Base-by-base conservation (phyloP, 92 coral and sea anemone genomes). In the Palythoa grandis region DNA sequence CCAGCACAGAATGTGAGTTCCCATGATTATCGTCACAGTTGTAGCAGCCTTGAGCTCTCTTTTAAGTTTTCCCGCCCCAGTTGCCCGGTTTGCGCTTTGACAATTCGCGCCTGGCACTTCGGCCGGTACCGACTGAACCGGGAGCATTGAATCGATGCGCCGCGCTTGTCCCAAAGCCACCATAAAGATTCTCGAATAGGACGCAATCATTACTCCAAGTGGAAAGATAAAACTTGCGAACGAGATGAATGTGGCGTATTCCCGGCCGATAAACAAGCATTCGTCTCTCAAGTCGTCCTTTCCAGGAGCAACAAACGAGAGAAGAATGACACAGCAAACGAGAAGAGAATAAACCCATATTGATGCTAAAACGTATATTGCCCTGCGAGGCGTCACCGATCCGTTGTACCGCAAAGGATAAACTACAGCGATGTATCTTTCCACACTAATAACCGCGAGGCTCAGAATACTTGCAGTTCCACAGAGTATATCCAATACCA, bases 41-140 rank as follows among this genome's bases (percentile, higher is more conserved):
- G 95, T 96, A 1, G 98, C 98, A 10, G 95, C 98, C 61, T 94
- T 94, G 24, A 94, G 95, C 74, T 96, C 98, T 57, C 95, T 83
- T 38, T 83, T 93, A 52, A 95, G 43, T 35, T 70, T 86, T n/a
- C 69, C 74, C 8, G 85, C 56, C 2, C 85, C 85, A 48, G 40
- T 24, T 39, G 60, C 47, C 38, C 89, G 83, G 9, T 50, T 75
- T 25, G 84, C 86, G 11, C 90, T 83, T 58, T 70, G 84, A 14
- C 52, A n/a, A 11, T 58, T 60, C 37, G 80, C 56, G 1, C 40
- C 70, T n/a, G 24, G 57, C 38, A 85, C 88, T 3, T 82, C 79
- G 10, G 6, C 11, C 10, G 68, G 78, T 25, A 38, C 39, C 4
- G 82, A 14, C 43, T 72, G 88, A 38, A 63, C 68, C n/a, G 87